Conservation (phyloP, 2,888 invertebrate species). For the Callosobruchus maculatus region DNA sequence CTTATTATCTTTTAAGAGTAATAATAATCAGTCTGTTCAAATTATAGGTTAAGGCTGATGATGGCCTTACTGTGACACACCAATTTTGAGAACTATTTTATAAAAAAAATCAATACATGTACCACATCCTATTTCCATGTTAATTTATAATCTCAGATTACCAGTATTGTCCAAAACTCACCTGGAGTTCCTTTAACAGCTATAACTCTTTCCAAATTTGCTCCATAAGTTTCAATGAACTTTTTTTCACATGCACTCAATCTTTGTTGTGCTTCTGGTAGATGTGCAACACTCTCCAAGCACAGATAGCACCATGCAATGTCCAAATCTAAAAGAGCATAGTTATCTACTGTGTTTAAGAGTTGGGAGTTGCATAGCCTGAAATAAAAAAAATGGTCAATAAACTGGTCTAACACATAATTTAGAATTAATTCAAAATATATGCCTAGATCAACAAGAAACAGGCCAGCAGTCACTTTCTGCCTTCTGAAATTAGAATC, state of each 20-base stretch:
- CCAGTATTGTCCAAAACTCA: not conserved
- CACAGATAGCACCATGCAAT: constrained; percentile 88
- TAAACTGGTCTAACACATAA: not conserved
- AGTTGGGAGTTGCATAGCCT: constrained; percentile 65
- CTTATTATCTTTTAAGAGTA: no score
- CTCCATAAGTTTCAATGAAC: constrained; percentile 64
- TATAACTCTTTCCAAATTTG: constrained; percentile 59
- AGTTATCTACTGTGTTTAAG: constrained; percentile 74
- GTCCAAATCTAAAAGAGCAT: constrained; percentile 77
- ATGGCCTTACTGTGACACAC: no score
- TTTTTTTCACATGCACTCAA: constrained; percentile 64
- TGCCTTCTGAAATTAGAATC: no score
- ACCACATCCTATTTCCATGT: no score
- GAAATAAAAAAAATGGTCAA: constrained; percentile 23
- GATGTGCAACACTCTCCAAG: constrained; percentile 65
- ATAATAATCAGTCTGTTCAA: no score
- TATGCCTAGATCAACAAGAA: no score
- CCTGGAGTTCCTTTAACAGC: constrained; percentile 60
- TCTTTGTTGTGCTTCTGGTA: constrained; percentile 70
- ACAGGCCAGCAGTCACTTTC: no score
- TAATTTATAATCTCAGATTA: no score
- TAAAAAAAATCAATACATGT: no score
- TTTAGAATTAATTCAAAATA: no score
- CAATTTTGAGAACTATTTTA: no score
- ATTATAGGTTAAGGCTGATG: no score